Evolutionary conservation across 2,888 invertebrate species (phyloP), one percentile per base, ranked within the genome.

Genomic region (Heliconius sara): DNA sequence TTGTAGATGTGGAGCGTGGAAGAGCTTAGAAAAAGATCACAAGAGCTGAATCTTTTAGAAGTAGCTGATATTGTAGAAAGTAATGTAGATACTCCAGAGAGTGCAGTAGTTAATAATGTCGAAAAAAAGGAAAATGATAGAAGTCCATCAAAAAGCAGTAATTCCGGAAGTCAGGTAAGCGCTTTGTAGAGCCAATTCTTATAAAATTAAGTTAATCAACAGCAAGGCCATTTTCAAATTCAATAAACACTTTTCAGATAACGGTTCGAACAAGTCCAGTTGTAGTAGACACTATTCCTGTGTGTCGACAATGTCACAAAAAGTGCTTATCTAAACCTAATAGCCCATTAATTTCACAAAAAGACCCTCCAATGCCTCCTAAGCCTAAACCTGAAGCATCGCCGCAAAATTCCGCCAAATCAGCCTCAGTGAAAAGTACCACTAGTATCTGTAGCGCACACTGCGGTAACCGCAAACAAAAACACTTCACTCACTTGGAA

Each of bases 291-390:
- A 96, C 96, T 79, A 95, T 97, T 87, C 96, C 97, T 78, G 97
- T 97, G 78, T 97, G 97, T 92, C 96, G 97, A 84, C 97, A 97
- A 91, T 97, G 97, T 92, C 97, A 97, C 88, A 97, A 97, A 92
- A 97, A 97, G 88, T 97, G 97, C 92, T 96, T 96, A 83, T 96
- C 96, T 12, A 95, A 95, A 87, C 95, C 95, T 82, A 96, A 95
- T 85, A 95, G 95, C 85, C 95, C 95, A 12, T 88, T 95, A 85
- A 88, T 95, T 80, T 93, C 95, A 25, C 95, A 95, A 85, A 95
- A 92, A 88, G 94, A 94, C 86, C 90, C 92, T 30, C 87, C 91
- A 47, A 87, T 89, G 84, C 89, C 90, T 27, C 84, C 86, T 47
- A 94, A 92, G 86, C 88, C 89, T 10, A 95, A 91, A 88, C 83